A percentile compares a stretch with the other conserved stretches of the same genome.
Evolutionary conservation across 2,797 vertebrate genomes (phyloP).

Genomic region (Presbytis comata): DNA sequence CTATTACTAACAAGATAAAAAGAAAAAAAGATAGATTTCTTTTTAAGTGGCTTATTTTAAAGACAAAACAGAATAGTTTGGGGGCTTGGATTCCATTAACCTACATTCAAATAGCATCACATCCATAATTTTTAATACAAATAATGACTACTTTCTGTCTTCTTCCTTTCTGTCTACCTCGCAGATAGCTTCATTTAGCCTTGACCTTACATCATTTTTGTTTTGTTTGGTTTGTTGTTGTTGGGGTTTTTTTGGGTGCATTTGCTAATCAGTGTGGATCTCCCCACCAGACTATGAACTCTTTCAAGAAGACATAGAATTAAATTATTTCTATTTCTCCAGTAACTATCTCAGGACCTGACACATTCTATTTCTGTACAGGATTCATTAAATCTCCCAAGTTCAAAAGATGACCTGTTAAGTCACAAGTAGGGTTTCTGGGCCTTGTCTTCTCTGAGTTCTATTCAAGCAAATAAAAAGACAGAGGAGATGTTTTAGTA

Average conservation of each 20-base stretch:
- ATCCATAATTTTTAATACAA: neutral
- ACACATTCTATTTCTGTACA: neutral
- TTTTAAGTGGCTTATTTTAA: neutral
- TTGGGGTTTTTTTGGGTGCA: neutral
- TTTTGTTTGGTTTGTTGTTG: neutral
- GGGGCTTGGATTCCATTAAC: too few species aligned
- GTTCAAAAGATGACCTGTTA: neutral
- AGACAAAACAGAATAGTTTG: neutral
- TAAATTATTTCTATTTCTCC: neutral
- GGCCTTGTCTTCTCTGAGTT: neutral
- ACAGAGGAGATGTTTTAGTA: neutral
- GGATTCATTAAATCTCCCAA: neutral
- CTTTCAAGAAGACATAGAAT: neutral
- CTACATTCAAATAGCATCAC: fast-evolving
- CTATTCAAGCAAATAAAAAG: neutral
- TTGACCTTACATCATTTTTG: fast-evolving
- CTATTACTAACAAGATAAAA: neutral
- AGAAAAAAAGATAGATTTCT: neutral
- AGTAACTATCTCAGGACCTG: neutral
- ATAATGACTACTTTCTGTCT: neutral
- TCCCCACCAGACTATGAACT: neutral
- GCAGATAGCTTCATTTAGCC: neutral
- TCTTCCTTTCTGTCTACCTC: neutral
- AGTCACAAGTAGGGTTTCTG: neutral
- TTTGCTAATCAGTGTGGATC: neutral